phyloP scores from a whole-genome alignment of 2,797 vertebrate genomes.

The Naso thynnoides region DNA sequence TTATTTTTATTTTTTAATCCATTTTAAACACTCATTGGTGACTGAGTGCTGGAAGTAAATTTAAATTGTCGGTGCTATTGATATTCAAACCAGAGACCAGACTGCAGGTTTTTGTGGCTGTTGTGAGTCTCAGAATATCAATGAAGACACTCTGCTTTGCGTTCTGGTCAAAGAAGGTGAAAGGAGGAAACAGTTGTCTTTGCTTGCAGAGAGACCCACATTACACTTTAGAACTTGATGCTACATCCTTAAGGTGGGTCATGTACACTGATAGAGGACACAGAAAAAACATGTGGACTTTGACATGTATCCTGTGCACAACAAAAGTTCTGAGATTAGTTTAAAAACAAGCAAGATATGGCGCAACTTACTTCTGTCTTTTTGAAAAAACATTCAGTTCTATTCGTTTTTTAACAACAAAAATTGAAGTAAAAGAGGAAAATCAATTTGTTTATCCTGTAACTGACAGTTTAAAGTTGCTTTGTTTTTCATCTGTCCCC shows the following conservation, averaged over 20 bases:
- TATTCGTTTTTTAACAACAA: not conserved
- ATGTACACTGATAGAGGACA: not conserved
- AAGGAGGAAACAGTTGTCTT: not conserved
- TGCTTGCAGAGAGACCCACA: not conserved
- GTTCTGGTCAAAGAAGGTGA: not conserved
- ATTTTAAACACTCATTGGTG: not conserved
- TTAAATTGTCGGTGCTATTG: not conserved
- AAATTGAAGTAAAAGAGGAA: not conserved
- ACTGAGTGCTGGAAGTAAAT: not conserved
- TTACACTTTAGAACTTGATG: not conserved
- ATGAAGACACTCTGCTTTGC: not conserved
- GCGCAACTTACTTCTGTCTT: not conserved
- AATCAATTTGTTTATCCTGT: not conserved
- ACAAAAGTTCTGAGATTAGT: not conserved
- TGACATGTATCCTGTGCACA: not conserved
- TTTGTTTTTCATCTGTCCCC: constrained; percentile 37
- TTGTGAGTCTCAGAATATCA: not conserved
- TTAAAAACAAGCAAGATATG: not conserved
- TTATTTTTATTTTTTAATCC: not conserved
- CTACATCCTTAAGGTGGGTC: not conserved
- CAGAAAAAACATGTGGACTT: not conserved
- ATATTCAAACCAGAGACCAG: not conserved
- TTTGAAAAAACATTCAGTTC: not conserved
- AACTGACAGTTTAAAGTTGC: constrained; percentile 3
- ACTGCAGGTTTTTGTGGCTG: not conserved